Base-by-base conservation (phyloP, 2,888 invertebrate genomes). In the Platerodrilus igneus region DNA sequence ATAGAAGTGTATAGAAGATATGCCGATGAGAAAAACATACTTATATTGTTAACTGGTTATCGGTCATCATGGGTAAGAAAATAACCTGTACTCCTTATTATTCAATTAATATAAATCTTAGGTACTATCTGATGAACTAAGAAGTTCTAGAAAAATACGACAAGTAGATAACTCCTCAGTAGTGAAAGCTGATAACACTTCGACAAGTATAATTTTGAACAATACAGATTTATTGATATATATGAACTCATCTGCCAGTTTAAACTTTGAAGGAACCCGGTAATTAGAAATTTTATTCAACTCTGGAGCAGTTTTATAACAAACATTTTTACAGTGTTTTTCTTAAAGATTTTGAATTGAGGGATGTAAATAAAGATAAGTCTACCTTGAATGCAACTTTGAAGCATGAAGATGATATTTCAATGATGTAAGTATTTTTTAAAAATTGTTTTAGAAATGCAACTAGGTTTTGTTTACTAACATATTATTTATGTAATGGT, bases 41-140 rank as follows among this genome's bases (percentile, higher is more conserved):
- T 79, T 5, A 77, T 72, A 1, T 42, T 81, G 0, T 79, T 78
- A 53, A 80, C 81, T 0, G 78, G 74, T 0, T 62, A 67, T 17
- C 69, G 71, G 48, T 74, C 77, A 1, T 79, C 81, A 10, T 72
- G 71, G 72, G 67, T 70, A 61, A 47, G 52, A 50, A 34, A 15
- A 41, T 35, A 41, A 27, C 22, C n/a, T 26, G 30, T 39, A 34
- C 21, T 10, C 38, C n/a, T n/a, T n/a, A n/a, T n/a, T n/a, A n/a
- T n/a, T n/a, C n/a, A n/a, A n/a, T n/a, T n/a, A n/a, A n/a, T n/a
- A n/a, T 13, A 14, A 33, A 17, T 29, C 16, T 40, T 22, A 61
- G 58, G 53, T 58, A 44, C 59, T 55, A 21, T 55, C 61, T 17
- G 62, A 63, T 34, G 59, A 62, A 30, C 41, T 57, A 27, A 48